Base-by-base conservation (phyloP, 2,888 invertebrate genomes). In the Neoascia interrupta region DNA sequence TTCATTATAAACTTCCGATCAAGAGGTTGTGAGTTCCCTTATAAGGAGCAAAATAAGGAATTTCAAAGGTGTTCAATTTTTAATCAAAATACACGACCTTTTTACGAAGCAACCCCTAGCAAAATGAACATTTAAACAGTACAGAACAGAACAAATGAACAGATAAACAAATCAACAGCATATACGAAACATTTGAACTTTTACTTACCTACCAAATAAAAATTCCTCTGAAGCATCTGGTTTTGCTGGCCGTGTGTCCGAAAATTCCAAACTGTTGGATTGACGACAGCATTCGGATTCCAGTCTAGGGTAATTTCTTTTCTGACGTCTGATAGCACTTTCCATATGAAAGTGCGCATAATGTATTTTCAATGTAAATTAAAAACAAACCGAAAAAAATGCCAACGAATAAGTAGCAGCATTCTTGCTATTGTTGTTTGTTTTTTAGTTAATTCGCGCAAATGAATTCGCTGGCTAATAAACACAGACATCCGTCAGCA, bases 191-290 rank as follows among this genome's bases (percentile, higher is more conserved):
- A 69, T 69, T 31, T 58, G 63, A 75, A 75, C n/a, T n/a, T 76
- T 70, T 58, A 64, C 43, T 76, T 53, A 76, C 58, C 63, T 51
- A 54, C 34, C 54, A 66, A 70, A 76, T 76, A 72, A 76, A 76
- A 76, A 76, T 76, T 72, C 72, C 39, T 76, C 19, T 16, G 47
- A 66, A 60, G 60, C 76, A 60, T 76, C 76, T 76, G 64, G 56
- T 34, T 69, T 47, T 43, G 51, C 28, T 47, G 37, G 28, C 56
- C 45, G 56, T 64, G 31, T 45, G 51, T 56, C 70, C 70, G 60
- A 70, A 76, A 63, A 76, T 64, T 54, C 15, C 53, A 28, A 74
- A 23, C 51, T 34, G 6, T 60, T 21, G 28, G 37, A 69, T 61
- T 70, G 76, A 76, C 70, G 58, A 64, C 53, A 76, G 58, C 76